Conservation (phyloP, 2,888 invertebrate genomes). For the Alviniconcha strummeri region DNA sequence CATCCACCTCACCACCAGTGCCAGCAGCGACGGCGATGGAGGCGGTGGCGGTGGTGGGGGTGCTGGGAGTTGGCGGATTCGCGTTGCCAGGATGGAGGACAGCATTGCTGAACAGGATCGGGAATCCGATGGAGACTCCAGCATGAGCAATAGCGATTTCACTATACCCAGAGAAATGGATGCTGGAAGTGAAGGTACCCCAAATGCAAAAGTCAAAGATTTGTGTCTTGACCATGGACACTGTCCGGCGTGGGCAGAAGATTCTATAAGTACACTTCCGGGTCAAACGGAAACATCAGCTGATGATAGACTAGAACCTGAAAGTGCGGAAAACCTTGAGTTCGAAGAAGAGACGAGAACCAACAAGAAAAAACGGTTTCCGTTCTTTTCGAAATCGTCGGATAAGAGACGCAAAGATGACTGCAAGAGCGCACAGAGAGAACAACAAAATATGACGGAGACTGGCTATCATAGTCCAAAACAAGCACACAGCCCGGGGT, state of each 20-base stretch:
- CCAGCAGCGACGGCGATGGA: neutral
- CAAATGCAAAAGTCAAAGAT: too few species aligned
- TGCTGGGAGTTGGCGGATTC: constrained; percentile 10
- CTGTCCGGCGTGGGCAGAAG: too few species aligned
- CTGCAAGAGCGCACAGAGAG: neutral
- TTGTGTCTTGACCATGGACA: too few species aligned
- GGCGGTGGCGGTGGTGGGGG: neutral
- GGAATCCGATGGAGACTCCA: neutral
- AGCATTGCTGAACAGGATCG: neutral
- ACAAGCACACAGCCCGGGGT: neutral
- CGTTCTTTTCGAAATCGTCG: constrained; percentile 2
- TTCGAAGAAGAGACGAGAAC: too few species aligned
- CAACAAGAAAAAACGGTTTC: neutral
- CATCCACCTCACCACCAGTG: neutral
- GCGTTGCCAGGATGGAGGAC: neutral
- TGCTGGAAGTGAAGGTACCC: neutral
- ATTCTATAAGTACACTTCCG: too few species aligned
- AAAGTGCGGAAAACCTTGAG: too few species aligned
- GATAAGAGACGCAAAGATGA: too few species aligned
- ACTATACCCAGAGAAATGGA: neutral
- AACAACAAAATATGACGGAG: neutral
- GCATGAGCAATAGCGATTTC: neutral
- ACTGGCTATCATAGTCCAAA: too few species aligned
- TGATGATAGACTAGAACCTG: too few species aligned
- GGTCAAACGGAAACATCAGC: too few species aligned